phyloP scores from a whole-genome alignment of 2,113 vertebrate species.

The Aix galericulata region DNA sequence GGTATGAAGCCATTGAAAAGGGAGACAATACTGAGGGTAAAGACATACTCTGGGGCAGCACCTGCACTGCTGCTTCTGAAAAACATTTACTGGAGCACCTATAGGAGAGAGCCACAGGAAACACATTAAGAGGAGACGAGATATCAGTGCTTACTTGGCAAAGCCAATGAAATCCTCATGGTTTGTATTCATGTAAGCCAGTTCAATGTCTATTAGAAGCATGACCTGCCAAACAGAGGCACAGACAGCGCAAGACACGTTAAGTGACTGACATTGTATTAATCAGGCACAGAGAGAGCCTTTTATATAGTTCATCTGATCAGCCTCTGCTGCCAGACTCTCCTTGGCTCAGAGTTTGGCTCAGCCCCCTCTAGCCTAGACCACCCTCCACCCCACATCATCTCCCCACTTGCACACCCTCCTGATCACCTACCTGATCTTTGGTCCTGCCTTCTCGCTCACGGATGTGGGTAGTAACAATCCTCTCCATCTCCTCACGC shows the following conservation, averaged over 20 bases:
- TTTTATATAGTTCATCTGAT: not conserved
- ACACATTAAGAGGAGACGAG: not conserved
- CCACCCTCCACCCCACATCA: not conserved
- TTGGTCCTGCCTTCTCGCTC: constrained; percentile 95
- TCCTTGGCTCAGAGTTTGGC: not conserved
- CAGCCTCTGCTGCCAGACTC: not conserved
- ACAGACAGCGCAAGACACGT: not conserved
- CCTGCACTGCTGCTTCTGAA: not conserved
- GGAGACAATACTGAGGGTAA: not conserved
- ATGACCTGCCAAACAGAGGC: constrained; percentile 82
- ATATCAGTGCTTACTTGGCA: constrained; percentile 87
- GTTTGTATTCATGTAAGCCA: constrained; percentile 99
- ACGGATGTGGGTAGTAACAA: constrained; percentile 96
- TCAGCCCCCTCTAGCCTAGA: not conserved
- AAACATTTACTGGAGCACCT: not conserved
- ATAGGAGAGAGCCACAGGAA: not conserved
- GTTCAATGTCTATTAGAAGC: constrained; percentile 96
- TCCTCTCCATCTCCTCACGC: constrained; percentile 98
- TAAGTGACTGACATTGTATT: not conserved
- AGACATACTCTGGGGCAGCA: not conserved
- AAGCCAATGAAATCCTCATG: constrained; percentile 99
- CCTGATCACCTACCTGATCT: constrained; percentile 82
- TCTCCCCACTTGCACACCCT: not conserved
- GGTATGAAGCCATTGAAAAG: not conserved
- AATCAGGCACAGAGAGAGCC: not conserved